Percentiles rank a stretch among this genome's conserved stretches.
Conservation (phyloP, 2,797 vertebrate species). For the Sebastes hubbsi region DNA sequence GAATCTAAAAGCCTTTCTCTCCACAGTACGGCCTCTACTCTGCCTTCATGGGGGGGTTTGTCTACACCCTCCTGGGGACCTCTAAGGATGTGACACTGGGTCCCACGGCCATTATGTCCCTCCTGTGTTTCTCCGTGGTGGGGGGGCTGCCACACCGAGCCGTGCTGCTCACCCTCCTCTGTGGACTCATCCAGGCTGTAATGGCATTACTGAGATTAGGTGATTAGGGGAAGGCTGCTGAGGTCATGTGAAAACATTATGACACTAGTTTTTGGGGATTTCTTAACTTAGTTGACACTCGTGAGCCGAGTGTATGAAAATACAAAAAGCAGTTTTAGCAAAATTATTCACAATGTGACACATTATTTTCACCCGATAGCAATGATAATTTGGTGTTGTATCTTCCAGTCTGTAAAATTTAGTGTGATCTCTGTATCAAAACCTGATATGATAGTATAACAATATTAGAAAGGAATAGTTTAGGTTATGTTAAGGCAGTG, state of each 20-base stretch:
- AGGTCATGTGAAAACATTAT: constrained; percentile 31
- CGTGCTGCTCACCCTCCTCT: constrained; percentile 90
- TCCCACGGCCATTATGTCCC: constrained; percentile 97
- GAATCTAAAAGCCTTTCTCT: not conserved
- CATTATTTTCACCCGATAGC: not conserved
- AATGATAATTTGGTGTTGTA: not conserved
- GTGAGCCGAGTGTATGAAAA: not conserved
- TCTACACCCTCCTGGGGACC: constrained; percentile 94
- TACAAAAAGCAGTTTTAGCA: too few species aligned
- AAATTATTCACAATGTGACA: not conserved
- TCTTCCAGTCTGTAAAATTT: not conserved
- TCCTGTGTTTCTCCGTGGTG: constrained; percentile 89
- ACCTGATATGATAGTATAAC: not conserved
- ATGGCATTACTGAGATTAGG: constrained; percentile 92
- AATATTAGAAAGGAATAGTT: not conserved
- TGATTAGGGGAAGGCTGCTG: constrained; percentile 67
- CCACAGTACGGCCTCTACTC: constrained; percentile 94
- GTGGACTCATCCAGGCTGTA: constrained; percentile 88
- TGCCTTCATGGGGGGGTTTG: constrained; percentile 93
- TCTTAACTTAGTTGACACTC: not conserved
- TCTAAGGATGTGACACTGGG: constrained; percentile 96
- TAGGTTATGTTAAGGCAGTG: not conserved
- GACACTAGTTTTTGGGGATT: constrained; percentile 1
- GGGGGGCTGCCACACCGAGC: constrained; percentile 84
- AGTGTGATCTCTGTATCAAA: not conserved